These are phyloP conservation scores for Himalopsyche phryganea DNA, from an alignment of 1,140 invertebrate genomes.

Conservation along the genomic window DNA sequence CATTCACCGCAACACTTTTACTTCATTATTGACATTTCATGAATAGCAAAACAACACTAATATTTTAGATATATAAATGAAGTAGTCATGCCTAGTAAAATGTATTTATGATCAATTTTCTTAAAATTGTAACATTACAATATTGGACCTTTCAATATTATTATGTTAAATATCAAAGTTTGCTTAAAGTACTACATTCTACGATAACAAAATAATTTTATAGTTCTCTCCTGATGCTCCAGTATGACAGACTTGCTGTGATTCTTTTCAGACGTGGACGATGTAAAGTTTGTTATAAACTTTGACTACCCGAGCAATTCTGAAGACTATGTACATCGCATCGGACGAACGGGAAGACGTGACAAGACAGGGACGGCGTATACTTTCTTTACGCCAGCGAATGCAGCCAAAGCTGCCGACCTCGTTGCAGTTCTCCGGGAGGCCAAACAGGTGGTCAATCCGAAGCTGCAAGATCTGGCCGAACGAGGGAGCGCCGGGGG, in stretches of 20 bases:
- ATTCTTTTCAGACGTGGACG: slow-evolving; percentile 88
- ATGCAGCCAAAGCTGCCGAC: slow-evolving; percentile 89
- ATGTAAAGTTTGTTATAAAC: slow-evolving; percentile 99
- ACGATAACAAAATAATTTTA: no score
- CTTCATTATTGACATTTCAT: no score
- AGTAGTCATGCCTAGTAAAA: no score
- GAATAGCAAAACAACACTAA: no score
- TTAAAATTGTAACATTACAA: no score
- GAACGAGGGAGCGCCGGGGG: slow-evolving; percentile 46
- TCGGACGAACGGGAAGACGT: slow-evolving; percentile 94
- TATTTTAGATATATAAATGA: no score
- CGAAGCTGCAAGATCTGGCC: slow-evolving; percentile 51
- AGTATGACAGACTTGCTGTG: neutral
- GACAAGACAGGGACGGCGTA: slow-evolving; percentile 97
- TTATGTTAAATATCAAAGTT: no score
- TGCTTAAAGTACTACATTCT: no score
- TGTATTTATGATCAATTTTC: no score
- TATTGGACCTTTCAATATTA: no score
- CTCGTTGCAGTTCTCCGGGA: slow-evolving; percentile 89
- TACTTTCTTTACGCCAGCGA: slow-evolving; percentile 94
- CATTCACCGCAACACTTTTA: no score
- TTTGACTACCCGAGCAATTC: slow-evolving; percentile 99
- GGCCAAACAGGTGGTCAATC: slow-evolving; percentile 82
- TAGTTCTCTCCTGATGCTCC: no score
- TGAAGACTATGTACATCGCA: slow-evolving; percentile 99